These are phyloP conservation scores for Calliopum simillimum DNA, from an alignment of 2,888 invertebrate species.

Conservation along the genomic window DNA sequence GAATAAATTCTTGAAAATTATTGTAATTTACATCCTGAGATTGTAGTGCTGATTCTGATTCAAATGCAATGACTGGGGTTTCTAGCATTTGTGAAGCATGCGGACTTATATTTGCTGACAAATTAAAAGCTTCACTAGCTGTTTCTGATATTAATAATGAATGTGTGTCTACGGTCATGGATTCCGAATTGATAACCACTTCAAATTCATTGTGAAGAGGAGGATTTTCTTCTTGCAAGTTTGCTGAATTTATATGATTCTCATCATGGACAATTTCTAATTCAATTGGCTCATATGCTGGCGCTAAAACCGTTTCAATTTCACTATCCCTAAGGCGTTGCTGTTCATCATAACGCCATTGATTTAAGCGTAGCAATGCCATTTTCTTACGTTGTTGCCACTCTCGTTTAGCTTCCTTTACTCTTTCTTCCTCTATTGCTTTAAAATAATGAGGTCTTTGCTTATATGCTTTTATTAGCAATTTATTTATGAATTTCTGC, in stretches of 20 bases:
- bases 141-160: background rate
- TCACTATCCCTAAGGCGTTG: no score
- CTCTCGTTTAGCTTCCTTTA: background rate
- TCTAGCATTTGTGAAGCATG: background rate
- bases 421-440: background rate
- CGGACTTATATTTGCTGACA: background rate
- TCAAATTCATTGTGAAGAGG: background rate
- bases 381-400: slow-evolving; percentile 22
- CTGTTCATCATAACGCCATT: slow-evolving; percentile 23
- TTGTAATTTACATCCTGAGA: slow-evolving; percentile 12
- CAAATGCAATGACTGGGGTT: background rate
- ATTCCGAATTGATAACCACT: background rate
- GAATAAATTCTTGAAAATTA: slow-evolving; percentile 16
- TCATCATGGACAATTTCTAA: no score
- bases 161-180: background rate
- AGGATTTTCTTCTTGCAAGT: background rate
- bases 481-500: slow-evolving; percentile 16
- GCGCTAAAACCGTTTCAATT: no score
- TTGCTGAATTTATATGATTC: background rate
- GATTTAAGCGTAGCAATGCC: background rate
- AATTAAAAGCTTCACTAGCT: background rate
- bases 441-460: background rate
- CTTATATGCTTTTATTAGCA: slow-evolving; percentile 12
- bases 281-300: no score
- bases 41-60: background rate